phyloP scores from a whole-genome alignment of 1,140 invertebrate species.

The Ganaspis sp. region DNA sequence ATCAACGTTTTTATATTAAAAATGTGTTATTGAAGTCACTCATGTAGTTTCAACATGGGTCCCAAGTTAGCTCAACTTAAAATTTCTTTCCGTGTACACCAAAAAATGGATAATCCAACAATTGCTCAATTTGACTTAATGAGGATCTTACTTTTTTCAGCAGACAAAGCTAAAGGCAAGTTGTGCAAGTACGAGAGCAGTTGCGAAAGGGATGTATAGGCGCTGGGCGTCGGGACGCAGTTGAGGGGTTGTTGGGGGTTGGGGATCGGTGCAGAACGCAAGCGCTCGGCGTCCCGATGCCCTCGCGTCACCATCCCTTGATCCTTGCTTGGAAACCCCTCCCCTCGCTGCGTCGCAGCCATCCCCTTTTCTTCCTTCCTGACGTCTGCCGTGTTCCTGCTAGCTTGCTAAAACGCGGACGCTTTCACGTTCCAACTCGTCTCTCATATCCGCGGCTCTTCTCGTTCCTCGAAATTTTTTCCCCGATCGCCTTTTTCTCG shows the following conservation, averaged over 20 bases:
- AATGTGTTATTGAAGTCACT: no score
- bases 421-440: slow-evolving; percentile 47
- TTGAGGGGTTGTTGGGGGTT: slow-evolving; percentile 38
- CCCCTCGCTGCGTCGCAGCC: slow-evolving; percentile 45
- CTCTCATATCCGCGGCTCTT: slow-evolving; percentile 38
- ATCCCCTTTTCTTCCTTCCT: slow-evolving; percentile 51
- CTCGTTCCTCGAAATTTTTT: slow-evolving; percentile 33
- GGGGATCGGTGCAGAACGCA: slow-evolving; percentile 48
- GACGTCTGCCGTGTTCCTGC: slow-evolving; percentile 57
- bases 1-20: no score
- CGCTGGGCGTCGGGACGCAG: background rate
- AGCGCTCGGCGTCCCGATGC: slow-evolving; percentile 42
- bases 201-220: slow-evolving; percentile 15
- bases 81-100: no score
- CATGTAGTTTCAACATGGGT: no score
- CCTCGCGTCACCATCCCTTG: slow-evolving; percentile 33
- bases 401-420: slow-evolving; percentile 44
- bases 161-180: background rate
- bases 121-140: no score
- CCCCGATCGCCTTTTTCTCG: slow-evolving; percentile 23
- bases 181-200: background rate
- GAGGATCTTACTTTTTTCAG: background rate
- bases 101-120: no score
- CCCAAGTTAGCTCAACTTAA: no score
- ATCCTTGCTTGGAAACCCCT: slow-evolving; percentile 47